Base-by-base conservation (phyloP, 2,888 invertebrate species). In the Lithophane ornitopus region DNA sequence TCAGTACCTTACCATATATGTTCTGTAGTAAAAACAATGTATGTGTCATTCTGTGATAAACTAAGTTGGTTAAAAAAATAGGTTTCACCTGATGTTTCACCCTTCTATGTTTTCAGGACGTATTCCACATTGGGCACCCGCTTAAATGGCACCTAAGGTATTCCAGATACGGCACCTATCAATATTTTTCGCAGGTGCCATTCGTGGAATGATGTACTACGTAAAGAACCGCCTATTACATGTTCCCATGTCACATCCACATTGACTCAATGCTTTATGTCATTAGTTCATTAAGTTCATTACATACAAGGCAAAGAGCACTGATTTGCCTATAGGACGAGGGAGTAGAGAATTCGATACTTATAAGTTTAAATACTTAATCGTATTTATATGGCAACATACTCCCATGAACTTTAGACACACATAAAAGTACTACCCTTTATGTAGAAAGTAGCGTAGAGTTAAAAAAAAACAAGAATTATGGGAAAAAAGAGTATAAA, bases 191-290 rank as follows among this genome's bases (percentile, higher is more conserved):
- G n/a, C n/a, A n/a, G n/a, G n/a, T n/a, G n/a, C n/a, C n/a, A n/a
- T n/a, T n/a, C n/a, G n/a, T n/a, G n/a, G n/a, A n/a, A n/a, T n/a
- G n/a, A n/a, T n/a, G n/a, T n/a, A n/a, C n/a, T n/a, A n/a, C 34
- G 34, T 34, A 4, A 34, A 6, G 62, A 34, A 58, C 58, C 62
- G 49, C 73, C 79, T 68, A 34, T 62, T 26, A 26, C 62, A 19
- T 63, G 67, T 63, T 63, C 49, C 39, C 4, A 34, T 49, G 34
- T 28, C 46, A 68, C 52, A 41, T 69, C 39, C 1, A 39, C 39
- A 46, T 39, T 9, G 44, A 26, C 11, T 34, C 22, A 26, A 22
- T 22, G n/a, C 52, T 74, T 22, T 2, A 12, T 39, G 16, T 22
- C 28, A 28, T 61, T 52, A n/a, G 41, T 34, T 74, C 12, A n/a